Evolutionary conservation across 2,888 invertebrate genomes (phyloP).

Genomic region (Crematogaster levior): DNA sequence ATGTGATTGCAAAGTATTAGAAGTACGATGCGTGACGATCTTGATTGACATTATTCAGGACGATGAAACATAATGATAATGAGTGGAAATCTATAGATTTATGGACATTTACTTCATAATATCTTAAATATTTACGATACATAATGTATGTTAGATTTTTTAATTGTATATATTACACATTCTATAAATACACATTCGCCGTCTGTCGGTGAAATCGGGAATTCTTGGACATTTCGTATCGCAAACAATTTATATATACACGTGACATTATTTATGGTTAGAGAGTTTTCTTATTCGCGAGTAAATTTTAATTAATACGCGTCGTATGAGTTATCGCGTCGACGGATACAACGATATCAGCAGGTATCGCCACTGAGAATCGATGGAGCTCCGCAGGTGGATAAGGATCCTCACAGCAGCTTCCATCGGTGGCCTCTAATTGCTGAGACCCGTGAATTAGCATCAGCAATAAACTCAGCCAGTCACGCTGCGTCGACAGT

Average conservation of each 20-base stretch:
- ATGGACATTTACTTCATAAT: background rate
- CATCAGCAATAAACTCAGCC: constrained; percentile 82
- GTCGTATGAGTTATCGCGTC: background rate
- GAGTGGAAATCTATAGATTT: background rate
- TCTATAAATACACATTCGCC: too few species aligned
- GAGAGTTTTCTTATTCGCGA: background rate
- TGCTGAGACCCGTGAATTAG: constrained; percentile 82
- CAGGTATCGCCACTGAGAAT: constrained; percentile 10
- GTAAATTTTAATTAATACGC: background rate
- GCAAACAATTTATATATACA: background rate
- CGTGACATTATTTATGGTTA: background rate
- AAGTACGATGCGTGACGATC: constrained; percentile 1
- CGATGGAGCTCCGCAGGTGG: constrained; percentile 45
- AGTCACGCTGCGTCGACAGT: constrained; percentile 71
- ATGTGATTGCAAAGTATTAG: constrained; percentile 4
- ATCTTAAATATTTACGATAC: background rate
- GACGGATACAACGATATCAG: background rate
- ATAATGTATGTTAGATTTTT: background rate
- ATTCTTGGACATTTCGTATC: background rate
- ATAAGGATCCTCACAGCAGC: constrained; percentile 57
- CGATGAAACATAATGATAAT: background rate
- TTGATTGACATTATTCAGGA: background rate
- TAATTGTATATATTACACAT: too few species aligned
- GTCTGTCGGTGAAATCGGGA: background rate
- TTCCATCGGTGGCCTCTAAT: constrained; percentile 77